Percentiles rank a stretch among this genome's conserved stretches.
Conservation (phyloP, 2,113 vertebrate genomes). For the Callocephalon fimbriatum region DNA sequence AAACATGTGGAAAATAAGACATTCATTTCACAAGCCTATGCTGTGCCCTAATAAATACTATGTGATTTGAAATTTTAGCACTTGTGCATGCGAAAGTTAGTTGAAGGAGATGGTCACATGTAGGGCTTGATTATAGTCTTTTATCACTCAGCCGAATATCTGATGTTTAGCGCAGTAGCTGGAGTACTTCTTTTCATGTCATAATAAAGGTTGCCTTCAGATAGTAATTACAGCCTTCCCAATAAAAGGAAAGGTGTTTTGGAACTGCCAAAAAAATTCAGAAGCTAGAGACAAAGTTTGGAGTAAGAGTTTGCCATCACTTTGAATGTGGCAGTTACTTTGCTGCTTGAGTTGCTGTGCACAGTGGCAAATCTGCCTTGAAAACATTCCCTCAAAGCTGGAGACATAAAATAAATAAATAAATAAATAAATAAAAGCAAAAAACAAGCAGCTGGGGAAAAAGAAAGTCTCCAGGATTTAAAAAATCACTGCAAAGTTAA, state of each 20-base stretch:
- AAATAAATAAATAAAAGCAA: neutral
- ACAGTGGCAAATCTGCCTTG: neutral
- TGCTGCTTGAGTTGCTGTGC: neutral
- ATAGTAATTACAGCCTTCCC: slow-evolving; percentile 57
- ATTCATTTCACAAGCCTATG: neutral
- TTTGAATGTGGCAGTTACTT: neutral
- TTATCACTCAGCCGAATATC: slow-evolving; percentile 32
- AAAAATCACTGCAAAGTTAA: neutral
- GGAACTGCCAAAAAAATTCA: slow-evolving; percentile 28
- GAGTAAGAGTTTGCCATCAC: neutral
- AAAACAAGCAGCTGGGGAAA: neutral
- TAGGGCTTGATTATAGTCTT: slow-evolving; percentile 64
- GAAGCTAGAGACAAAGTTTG: neutral
- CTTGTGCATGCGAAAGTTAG: neutral
- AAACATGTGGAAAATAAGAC: neutral
- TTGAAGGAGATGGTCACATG: slow-evolving; percentile 28
- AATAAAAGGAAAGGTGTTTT: slow-evolving; percentile 33
- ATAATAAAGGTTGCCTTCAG: slow-evolving; percentile 55
- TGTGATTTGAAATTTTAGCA: neutral
- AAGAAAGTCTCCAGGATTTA: neutral
- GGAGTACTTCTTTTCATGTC: slow-evolving; percentile 47
- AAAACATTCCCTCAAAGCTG: neutral
- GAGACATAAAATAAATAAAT: neutral
- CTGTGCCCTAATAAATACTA: neutral
- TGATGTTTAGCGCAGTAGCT: slow-evolving; percentile 29